Evolutionary conservation across 2,113 vertebrate species (phyloP).

Genomic region (Zapus hudsonius): DNA sequence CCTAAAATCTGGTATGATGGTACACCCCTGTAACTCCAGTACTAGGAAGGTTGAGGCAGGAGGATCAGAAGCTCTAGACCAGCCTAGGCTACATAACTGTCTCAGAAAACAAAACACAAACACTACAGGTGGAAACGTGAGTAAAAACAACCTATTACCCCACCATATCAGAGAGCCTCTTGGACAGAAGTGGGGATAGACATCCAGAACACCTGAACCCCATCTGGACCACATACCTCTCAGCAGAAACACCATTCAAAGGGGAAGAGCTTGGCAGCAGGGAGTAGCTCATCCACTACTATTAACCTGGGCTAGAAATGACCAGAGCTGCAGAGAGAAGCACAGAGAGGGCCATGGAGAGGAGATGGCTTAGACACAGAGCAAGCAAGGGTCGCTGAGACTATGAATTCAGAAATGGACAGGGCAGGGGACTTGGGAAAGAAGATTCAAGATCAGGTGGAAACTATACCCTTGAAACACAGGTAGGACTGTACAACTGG

Average conservation of each 20-base stretch:
- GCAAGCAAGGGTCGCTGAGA: not conserved
- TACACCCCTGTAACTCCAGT: not conserved
- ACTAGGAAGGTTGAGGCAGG: not conserved
- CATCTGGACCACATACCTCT: not conserved
- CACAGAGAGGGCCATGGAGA: not conserved
- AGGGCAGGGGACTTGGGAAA: not conserved
- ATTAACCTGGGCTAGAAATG: not conserved
- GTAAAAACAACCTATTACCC: not conserved
- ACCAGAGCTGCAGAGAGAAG: not conserved
- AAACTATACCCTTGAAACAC: not conserved
- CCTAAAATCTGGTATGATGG: not conserved
- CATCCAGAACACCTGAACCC: not conserved
- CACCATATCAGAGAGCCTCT: not conserved
- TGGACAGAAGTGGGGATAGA: not conserved
- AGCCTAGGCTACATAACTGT: not conserved
- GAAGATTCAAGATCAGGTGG: not conserved
- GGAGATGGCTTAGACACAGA: not conserved
- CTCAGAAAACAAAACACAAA: not conserved
- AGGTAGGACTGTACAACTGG: accelerated
- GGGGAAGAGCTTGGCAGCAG: not conserved
- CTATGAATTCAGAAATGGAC: not conserved
- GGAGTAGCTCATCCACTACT: not conserved
- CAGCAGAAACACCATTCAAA: not conserved
- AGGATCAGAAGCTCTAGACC: not conserved
- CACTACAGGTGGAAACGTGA: not conserved